Evolutionary conservation across 2,113 vertebrate genomes (phyloP).

Genomic region (Chroicocephalus ridibundus): DNA sequence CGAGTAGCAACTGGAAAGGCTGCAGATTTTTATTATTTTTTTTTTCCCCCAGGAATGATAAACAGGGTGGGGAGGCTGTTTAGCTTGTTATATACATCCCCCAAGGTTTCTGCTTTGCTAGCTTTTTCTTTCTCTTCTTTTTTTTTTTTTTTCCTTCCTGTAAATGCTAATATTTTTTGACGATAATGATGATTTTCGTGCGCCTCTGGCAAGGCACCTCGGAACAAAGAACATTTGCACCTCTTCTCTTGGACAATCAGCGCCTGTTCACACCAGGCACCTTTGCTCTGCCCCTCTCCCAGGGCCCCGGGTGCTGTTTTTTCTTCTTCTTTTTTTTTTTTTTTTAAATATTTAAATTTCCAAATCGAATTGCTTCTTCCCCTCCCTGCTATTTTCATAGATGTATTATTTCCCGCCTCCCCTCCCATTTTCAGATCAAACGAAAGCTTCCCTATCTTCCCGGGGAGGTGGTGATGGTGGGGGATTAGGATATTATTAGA

Average conservation of each 20-base stretch:
- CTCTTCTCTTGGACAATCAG: neutral
- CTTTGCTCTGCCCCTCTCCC: neutral
- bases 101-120: neutral
- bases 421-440: neutral
- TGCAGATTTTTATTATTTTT: neutral
- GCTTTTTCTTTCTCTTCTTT: neutral
- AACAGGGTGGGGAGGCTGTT: neutral
- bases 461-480: neutral
- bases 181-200: neutral
- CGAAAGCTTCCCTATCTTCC: neutral
- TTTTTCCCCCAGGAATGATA: neutral
- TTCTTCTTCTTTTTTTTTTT: neutral
- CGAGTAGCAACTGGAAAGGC: neutral
- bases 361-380: neutral
- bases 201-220: neutral
- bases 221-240: constrained; percentile 26
- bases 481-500: neutral
- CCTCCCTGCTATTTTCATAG: neutral
- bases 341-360: neutral
- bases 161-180: neutral
- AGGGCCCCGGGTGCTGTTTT: neutral
- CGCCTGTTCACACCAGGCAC: neutral
- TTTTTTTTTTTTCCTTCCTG: neutral
- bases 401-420: neutral
- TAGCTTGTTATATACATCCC: neutral